Evolutionary conservation across 1,140 invertebrate species (phyloP).

Genomic region (Rhizoglyphus robini): DNA sequence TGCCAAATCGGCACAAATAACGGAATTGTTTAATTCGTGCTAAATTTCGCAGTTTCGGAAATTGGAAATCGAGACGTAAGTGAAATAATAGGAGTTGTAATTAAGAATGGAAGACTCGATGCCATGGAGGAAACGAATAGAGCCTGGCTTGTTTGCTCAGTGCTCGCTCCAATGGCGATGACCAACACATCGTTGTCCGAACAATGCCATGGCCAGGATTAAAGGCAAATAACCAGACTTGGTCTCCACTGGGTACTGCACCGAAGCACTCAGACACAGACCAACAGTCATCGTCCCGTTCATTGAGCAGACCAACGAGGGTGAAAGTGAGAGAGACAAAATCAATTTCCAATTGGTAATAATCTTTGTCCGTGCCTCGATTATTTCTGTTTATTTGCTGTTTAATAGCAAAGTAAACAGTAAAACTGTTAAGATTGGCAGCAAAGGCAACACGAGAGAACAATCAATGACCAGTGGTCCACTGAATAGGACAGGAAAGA

Average conservation of each 20-base stretch:
- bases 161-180: neutral
- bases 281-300: neutral
- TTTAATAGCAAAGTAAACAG: neutral
- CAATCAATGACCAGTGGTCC: neutral
- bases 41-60: no score
- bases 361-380: neutral
- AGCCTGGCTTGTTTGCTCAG: constrained; percentile 6
- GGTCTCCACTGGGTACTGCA: neutral
- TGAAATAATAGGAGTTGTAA: no score
- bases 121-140: no score
- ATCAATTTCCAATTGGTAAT: neutral
- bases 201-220: no score
- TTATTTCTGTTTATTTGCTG: neutral
- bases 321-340: neutral
- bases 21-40: no score
- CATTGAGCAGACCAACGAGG: neutral
- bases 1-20: no score
- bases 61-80: no score
- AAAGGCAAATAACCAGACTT: no score
- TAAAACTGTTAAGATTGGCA: no score
- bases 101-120: no score
- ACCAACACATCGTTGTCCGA: no score
- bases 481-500: neutral
- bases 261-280: neutral
- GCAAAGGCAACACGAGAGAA: neutral